Evolutionary conservation across 2,113 vertebrate genomes (phyloP).

Genomic region (Sebastes schlegelii): DNA sequence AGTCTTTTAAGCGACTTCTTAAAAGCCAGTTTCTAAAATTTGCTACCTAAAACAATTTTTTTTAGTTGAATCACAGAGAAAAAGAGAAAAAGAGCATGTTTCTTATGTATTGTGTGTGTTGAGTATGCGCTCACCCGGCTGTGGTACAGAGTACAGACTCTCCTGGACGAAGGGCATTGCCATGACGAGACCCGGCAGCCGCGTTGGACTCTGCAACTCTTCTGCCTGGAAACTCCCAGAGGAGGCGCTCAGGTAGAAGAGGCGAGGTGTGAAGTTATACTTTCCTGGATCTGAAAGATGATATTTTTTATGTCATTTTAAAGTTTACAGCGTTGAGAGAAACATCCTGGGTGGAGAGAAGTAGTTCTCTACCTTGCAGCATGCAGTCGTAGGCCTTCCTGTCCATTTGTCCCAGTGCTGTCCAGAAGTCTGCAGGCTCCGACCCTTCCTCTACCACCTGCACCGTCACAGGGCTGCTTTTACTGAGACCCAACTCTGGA

Average conservation of each 20-base stretch:
- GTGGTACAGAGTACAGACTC: slow-evolving; percentile 74
- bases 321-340: neutral
- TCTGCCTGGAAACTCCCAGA: slow-evolving; percentile 75
- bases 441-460: slow-evolving; percentile 83
- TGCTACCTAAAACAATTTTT: too few relatives aligned
- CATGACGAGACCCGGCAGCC: slow-evolving; percentile 72
- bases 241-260: slow-evolving; percentile 81
- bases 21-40: too few relatives aligned
- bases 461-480: slow-evolving; percentile 60
- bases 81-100: neutral
- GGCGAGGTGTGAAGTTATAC: slow-evolving; percentile 85
- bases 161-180: slow-evolving; percentile 86
- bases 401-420: slow-evolving; percentile 80
- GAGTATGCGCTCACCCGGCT: slow-evolving; percentile 78
- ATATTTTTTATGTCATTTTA: neutral
- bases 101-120: neutral
- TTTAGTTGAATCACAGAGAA: too few relatives aligned
- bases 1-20: too few relatives aligned
- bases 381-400: slow-evolving; percentile 87
- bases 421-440: slow-evolving; percentile 85
- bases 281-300: slow-evolving; percentile 82
- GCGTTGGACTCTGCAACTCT: slow-evolving; percentile 76
- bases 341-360: neutral
- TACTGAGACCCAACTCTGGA: slow-evolving; percentile 78
- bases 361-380: slow-evolving; percentile 81